Base-by-base conservation (phyloP, 2,888 invertebrate genomes). In the Ormyrus nitidulus region DNA sequence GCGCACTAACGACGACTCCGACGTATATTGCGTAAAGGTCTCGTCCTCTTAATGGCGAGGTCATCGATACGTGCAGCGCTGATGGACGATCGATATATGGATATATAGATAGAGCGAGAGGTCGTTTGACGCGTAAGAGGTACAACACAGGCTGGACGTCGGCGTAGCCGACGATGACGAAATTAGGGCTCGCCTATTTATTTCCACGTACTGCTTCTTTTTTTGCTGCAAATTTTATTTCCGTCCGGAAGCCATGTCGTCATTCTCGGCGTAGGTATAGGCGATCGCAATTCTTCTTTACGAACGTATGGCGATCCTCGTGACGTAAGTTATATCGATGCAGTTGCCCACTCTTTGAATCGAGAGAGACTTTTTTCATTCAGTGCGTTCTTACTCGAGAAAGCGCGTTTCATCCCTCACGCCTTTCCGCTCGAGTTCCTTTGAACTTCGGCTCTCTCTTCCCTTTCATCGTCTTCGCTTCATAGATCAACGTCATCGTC, bases 401-500 rank as follows among this genome's bases (percentile, higher is more conserved):
- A 11, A 61, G 75, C 11, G 34, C n/a, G 66, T 59, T 58, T 74
- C 58, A 59, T 75, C 75, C 59, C 51, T 53, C 13, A 54, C 46
- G 54, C 13, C 48, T 53, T 11, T 54, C 51, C 10, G 13, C 59
- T 51, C 54, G 19, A 44, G 53, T 64, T 65, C 58, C 65, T 74
- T 74, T 74, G 74, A 74, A 74, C 58, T 58, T 53, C 65, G 59
- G 9, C 6, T 44, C 53, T 53, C n/a, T 53, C 70, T 70, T 54
- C 61, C 46, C 68, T 66, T 79, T 72, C 64, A 77, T 46, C 70
- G 71, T 77, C 73, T 80, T 65, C 64, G 75, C 56, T 72, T 65
- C 75, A 77, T 78, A 74, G 80, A 82, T 82, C 71, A 74, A 80
- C 74, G 74, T 74, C 75, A 77, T 70, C 73, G 64, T 74, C 70